These are phyloP conservation scores for Brotula barbata DNA, from an alignment of 2,797 vertebrate genomes.

Conservation along the genomic window DNA sequence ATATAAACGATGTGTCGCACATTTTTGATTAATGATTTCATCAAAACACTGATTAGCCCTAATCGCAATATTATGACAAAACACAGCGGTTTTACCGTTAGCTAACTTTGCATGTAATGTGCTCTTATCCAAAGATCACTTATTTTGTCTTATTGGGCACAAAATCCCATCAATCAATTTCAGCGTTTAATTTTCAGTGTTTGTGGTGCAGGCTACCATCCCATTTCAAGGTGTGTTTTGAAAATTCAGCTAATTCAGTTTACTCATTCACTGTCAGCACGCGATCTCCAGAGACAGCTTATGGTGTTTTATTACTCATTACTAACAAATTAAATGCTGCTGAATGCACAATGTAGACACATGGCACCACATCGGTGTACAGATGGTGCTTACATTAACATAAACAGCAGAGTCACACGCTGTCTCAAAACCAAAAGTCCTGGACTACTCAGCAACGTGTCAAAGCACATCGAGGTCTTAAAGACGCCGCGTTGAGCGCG, in stretches of 20 bases:
- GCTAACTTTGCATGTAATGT: too few species aligned
- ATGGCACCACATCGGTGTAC: constrained; percentile 39
- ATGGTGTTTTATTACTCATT: neutral
- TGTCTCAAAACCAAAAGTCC: constrained; percentile 36
- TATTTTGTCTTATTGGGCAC: too few species aligned
- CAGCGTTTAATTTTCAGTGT: too few species aligned
- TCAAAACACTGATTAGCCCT: too few species aligned
- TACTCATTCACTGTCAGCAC: neutral
- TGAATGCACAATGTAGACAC: neutral
- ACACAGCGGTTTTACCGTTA: too few species aligned
- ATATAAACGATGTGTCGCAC: too few species aligned
- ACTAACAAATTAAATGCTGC: constrained; percentile 4
- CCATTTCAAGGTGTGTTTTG: neutral
- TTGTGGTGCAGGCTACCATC: too few species aligned
- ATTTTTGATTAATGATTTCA: too few species aligned
- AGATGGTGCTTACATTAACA: constrained; percentile 24
- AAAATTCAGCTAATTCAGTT: neutral
- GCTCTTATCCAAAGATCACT: too few species aligned
- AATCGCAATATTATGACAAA: too few species aligned
- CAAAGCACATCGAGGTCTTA: constrained; percentile 45
- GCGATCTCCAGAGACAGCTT: neutral
- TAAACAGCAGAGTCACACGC: constrained; percentile 40
- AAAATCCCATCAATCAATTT: too few species aligned
- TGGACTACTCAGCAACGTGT: constrained; percentile 37
- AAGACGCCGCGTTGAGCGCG: constrained; percentile 46